Percentiles rank a stretch among this genome's conserved stretches.
Evolutionary conservation across 2,888 invertebrate genomes (phyloP).

Genomic region (Drosophila rellima): DNA sequence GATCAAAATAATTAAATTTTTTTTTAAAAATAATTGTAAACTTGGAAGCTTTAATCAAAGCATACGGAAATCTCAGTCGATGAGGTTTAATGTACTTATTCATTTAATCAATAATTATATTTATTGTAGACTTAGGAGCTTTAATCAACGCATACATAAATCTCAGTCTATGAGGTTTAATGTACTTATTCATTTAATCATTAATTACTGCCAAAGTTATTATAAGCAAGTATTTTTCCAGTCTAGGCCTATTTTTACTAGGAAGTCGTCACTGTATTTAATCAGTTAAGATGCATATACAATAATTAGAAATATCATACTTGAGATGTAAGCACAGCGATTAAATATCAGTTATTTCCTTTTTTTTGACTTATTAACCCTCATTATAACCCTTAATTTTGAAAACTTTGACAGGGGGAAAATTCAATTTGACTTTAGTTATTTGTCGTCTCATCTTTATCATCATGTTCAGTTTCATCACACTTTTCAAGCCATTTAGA

Average conservation of each 20-base stretch:
- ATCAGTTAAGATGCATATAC: not conserved
- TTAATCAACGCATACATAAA: no score
- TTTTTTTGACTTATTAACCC: conserved; percentile 40
- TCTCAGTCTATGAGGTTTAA: no score
- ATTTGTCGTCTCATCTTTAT: conserved; percentile 36
- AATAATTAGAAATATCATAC: conserved; percentile 5
- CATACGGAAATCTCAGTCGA: no score
- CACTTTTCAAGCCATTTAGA: conserved; percentile 50
- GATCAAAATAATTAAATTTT: no score
- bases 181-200: no score
- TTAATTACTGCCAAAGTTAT: no score
- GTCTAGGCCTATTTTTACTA: not conserved
- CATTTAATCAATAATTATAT: no score
- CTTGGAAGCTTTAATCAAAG: no score
- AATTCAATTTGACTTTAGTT: conserved; percentile 69
- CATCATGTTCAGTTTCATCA: conserved; percentile 22
- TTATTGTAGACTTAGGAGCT: no score
- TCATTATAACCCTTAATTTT: conserved; percentile 35
- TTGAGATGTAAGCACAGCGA: conserved; percentile 18
- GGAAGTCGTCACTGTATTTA: not conserved
- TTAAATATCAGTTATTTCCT: conserved; percentile 16
- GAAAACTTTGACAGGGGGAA: conserved; percentile 4
- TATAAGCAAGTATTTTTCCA: not conserved
- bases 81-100: no score
- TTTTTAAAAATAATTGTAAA: no score